phyloP scores from a whole-genome alignment of 1,140 invertebrate species.

The Anastrepha obliqua region DNA sequence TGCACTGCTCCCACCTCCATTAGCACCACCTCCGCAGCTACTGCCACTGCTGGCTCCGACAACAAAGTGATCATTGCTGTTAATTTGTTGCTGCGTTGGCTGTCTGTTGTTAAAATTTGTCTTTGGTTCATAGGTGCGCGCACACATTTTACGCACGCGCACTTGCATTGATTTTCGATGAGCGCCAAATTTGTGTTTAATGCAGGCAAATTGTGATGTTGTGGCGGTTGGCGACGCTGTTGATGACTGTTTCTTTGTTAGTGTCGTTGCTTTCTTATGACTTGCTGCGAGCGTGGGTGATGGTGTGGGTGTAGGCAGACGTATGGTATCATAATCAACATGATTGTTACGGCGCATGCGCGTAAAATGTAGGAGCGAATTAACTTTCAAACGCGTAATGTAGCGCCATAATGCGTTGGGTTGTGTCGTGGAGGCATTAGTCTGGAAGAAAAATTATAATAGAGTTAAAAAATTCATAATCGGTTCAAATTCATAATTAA shows the following conservation, averaged over 20 bases:
- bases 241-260: conserved; percentile 33
- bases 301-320: background rate
- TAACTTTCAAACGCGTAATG: conserved; percentile 54
- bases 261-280: conserved; percentile 40
- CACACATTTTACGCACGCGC: conserved; percentile 55
- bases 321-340: conserved; percentile 31
- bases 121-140: conserved; percentile 51
- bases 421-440: conserved; percentile 1
- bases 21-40: background rate
- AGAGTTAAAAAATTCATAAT: background rate
- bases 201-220: conserved; percentile 55
- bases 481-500: too few relatives aligned
- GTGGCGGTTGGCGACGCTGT: background rate
- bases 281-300: background rate
- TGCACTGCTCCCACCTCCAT: too few relatives aligned
- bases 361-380: conserved; percentile 53
- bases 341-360: conserved; percentile 44
- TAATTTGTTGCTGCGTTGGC: background rate
- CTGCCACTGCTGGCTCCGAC: background rate
- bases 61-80: background rate
- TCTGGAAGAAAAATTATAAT: background rate
- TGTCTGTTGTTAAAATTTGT: conserved; percentile 7
- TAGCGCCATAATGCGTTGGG: conserved; percentile 55
- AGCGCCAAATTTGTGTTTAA: conserved; percentile 55
- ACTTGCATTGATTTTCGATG: conserved; percentile 57